A percentile compares a stretch with the other conserved stretches of the same genome.
Evolutionary conservation across 2,113 vertebrate species (phyloP).

Genomic region (Epinephelus lanceolatus): DNA sequence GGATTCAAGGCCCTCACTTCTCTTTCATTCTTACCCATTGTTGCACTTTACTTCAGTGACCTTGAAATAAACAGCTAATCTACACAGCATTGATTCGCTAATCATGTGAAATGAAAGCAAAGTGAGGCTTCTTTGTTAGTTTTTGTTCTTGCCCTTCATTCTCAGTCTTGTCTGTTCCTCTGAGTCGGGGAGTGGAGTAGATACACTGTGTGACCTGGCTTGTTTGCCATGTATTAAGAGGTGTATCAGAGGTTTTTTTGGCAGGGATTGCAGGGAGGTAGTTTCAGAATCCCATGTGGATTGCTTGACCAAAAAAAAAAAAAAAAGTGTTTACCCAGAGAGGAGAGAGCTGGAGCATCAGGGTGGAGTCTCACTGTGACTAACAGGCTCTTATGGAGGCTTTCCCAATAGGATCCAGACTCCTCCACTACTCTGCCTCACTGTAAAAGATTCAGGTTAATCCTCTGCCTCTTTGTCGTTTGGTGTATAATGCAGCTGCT

Average conservation of each 20-base stretch:
- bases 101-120: slow-evolving; percentile 49
- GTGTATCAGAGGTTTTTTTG: slow-evolving; percentile 26
- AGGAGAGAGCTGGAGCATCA: slow-evolving; percentile 15
- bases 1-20: background rate
- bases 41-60: slow-evolving; percentile 17
- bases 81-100: slow-evolving; percentile 44
- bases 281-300: slow-evolving; percentile 21
- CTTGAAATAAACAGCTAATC: slow-evolving; percentile 44
- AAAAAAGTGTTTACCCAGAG: slow-evolving; percentile 29
- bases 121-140: background rate
- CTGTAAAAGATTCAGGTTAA: slow-evolving; percentile 66
- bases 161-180: background rate
- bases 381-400: slow-evolving; percentile 54
- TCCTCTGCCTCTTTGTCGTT: slow-evolving; percentile 53
- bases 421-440: slow-evolving; percentile 28
- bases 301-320: slow-evolving; percentile 17
- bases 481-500: slow-evolving; percentile 30
- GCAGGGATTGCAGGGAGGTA: slow-evolving; percentile 1
- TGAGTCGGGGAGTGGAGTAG: background rate
- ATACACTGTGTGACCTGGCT: slow-evolving; percentile 20
- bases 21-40: background rate
- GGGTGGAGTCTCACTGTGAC: slow-evolving; percentile 45
- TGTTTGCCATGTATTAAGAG: slow-evolving; percentile 44
- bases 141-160: slow-evolving; percentile 6
- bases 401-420: slow-evolving; percentile 49